These are phyloP conservation scores for Porites rus DNA, from an alignment of 92 coral and sea anemone species.

Conservation along the genomic window DNA sequence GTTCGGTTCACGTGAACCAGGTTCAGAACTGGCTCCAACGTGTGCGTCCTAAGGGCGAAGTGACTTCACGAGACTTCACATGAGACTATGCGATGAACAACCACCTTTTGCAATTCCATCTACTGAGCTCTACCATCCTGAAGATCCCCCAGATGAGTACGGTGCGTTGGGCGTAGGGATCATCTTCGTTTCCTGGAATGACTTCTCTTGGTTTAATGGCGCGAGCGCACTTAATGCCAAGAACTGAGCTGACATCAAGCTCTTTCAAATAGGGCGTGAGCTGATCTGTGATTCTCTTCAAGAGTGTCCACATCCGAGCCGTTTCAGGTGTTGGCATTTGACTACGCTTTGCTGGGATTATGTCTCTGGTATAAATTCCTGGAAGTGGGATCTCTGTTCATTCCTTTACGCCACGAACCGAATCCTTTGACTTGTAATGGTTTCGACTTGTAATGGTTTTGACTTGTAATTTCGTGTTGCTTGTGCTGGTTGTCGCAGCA, in stretches of 20 bases:
- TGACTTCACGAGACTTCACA: constrained; percentile 29
- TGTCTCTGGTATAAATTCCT: constrained; percentile 43
- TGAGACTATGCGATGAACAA: constrained; percentile 38
- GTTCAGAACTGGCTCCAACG: constrained; percentile 38
- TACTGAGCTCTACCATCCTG: constrained; percentile 32
- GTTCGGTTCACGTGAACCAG: constrained; percentile 42
- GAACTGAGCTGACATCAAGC: constrained; percentile 51
- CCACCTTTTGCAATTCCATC: constrained; percentile 31
- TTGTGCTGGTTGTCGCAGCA: background rate
- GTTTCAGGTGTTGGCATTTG: constrained; percentile 67
- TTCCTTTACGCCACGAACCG: constrained; percentile 38
- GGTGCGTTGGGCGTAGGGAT: constrained; percentile 67
- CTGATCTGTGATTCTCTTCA: constrained; percentile 19
- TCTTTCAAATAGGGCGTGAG: constrained; percentile 44
- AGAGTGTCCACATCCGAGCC: constrained; percentile 64
- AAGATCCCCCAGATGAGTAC: constrained; percentile 67
- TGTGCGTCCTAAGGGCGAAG: constrained; percentile 49
- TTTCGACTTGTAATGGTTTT: constrained; percentile 34
- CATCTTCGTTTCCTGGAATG: constrained; percentile 63
- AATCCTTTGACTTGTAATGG: constrained; percentile 44
- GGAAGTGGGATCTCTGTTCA: constrained; percentile 50
- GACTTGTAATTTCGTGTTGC: background rate
- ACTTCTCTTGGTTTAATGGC: constrained; percentile 69
- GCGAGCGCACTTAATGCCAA: constrained; percentile 54
- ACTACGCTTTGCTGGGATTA: constrained; percentile 34